Evolutionary conservation across 2,797 vertebrate genomes (phyloP), one percentile per base, ranked within the genome.

Genomic region (Xenopus petersii): DNA sequence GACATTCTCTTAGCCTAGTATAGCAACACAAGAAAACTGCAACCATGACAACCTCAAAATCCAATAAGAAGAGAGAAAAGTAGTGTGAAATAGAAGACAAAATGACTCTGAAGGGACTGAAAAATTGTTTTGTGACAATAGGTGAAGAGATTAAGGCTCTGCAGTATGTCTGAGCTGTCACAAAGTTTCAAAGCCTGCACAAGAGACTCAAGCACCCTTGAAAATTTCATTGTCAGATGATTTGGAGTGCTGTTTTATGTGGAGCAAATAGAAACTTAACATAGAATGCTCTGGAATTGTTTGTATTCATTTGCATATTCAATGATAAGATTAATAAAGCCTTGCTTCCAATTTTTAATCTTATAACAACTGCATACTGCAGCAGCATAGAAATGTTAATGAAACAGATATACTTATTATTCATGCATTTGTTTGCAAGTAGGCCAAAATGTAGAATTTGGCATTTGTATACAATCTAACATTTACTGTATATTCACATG

Each of bases 101-200:
- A 79, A 79, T 73, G 77, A 79, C 77, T 79, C 77, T 79, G 77
- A 79, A 79, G 71, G 77, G 77, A 79, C 77, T 79, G 77, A 79
- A 79, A 78, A 79, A 79, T 79, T 79, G 77, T 79, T 79, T 79
- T 79, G 77, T 79, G 77, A 79, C 77, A 79, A 79, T 79, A 79
- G 77, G 77, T 79, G 77, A 74, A 79, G 77, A 79, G 77, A 79
- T 79, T 79, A 79, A 79, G 71, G 71, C 77, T 79, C 77, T 74
- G 77, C 71, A 79, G 77, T 79, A 79, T 79, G 67, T 79, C 71
- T 79, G 77, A 79, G 71, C 77, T 79, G 77, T 74, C 77, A 79
- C 71, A 79, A 79, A 79, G 67, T 79, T 79, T 79, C 77, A 74
- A 70, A 78, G 71, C 61, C 62, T 61, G 55, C 71, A 74, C 67